These are phyloP conservation scores for Acipenser oxyrinchus DNA, from an alignment of 2,797 vertebrate species.

Conservation along the genomic window DNA sequence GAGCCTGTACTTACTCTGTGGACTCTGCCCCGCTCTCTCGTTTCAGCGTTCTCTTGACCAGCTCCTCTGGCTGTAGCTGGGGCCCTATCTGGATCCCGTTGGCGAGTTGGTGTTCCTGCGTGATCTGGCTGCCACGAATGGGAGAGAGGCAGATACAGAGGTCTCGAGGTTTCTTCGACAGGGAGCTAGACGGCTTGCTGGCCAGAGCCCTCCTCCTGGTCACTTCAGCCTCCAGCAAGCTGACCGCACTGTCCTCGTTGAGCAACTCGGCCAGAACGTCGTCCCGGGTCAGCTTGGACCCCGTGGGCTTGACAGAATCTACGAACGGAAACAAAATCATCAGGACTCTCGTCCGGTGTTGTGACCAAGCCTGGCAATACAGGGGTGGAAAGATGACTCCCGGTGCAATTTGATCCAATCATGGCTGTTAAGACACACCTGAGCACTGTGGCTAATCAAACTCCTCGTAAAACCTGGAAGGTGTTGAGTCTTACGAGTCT, in stretches of 20 bases:
- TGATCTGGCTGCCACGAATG: neutral
- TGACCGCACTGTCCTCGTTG: conserved; percentile 27
- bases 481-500: no score
- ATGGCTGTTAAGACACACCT: neutral
- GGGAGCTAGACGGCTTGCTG: conserved; percentile 42
- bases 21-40: no score
- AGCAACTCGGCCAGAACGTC: conserved; percentile 48
- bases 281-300: conserved; percentile 14
- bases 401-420: no score
- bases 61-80: no score
- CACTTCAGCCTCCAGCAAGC: conserved; percentile 26
- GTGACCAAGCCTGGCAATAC: neutral
- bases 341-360: neutral
- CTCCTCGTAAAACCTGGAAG: no score
- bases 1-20: no score
- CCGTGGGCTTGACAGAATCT: conserved; percentile 54
- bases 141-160: conserved; percentile 21
- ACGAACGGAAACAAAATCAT: conserved; percentile 4
- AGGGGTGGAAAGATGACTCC: neutral
- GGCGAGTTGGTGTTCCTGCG: no score
- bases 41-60: no score
- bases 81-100: no score
- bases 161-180: conserved; percentile 31
- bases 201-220: conserved; percentile 44
- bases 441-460: neutral